phyloP scores from a whole-genome alignment of 2,888 invertebrate genomes.

The Drosophila setosimentum region DNA sequence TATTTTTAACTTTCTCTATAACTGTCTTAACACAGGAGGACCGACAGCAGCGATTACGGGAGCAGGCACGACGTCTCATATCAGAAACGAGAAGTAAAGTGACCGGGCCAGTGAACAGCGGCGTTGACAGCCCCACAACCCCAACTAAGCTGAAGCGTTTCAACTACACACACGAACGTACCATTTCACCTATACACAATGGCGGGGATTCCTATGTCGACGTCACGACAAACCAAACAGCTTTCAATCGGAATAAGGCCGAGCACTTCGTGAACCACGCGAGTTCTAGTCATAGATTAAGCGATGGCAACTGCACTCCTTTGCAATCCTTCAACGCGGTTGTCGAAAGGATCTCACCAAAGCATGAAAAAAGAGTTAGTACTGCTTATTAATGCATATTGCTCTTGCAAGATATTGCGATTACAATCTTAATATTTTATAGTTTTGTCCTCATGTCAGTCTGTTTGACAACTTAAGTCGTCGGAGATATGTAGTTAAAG shows the following conservation, averaged over 20 bases:
- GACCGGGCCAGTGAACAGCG: conserved; percentile 34
- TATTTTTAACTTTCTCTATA: background rate
- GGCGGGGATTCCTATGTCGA: conserved; percentile 71
- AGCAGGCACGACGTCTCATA: conserved; percentile 95
- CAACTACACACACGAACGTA: conserved; percentile 84
- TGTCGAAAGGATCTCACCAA: conserved; percentile 90
- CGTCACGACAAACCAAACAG: conserved; percentile 82
- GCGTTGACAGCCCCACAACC: conserved; percentile 82
- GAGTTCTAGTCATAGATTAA: conserved; percentile 85
- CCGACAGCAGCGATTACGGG: conserved; percentile 93
- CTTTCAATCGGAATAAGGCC: conserved; percentile 78
- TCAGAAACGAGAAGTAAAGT: conserved; percentile 90
- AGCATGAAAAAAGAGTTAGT: conserved; percentile 88
- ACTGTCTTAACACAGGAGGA: conserved; percentile 88
- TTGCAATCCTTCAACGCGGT: conserved; percentile 90
- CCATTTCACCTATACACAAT: conserved; percentile 85
- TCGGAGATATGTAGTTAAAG: background rate
- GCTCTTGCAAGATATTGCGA: background rate
- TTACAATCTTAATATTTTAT: background rate
- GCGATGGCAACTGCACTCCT: conserved; percentile 86
- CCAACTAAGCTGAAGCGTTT: conserved; percentile 84
- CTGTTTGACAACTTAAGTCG: background rate
- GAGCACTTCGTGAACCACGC: conserved; percentile 62
- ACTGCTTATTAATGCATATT: accelerated
- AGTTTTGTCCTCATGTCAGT: background rate